Evolutionary conservation across 2,113 vertebrate genomes (phyloP).

Genomic region (Crypturellus undulatus): DNA sequence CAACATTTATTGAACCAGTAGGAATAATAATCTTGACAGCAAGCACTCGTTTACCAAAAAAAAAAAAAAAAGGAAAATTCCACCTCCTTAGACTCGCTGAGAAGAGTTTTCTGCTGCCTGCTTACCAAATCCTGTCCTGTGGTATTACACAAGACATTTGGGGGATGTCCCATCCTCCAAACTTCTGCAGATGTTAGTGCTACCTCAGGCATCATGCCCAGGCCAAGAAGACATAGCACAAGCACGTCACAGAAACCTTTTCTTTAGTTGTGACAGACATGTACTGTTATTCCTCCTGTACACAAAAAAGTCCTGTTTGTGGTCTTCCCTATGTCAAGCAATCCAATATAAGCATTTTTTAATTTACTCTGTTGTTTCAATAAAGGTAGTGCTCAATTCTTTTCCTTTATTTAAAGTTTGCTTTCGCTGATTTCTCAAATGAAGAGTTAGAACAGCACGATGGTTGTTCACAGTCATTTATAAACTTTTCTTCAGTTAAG

Average conservation of each 20-base stretch:
- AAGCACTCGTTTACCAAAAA: not conserved
- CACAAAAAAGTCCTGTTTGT: not conserved
- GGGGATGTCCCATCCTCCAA: not conserved
- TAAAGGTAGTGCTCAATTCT: not conserved
- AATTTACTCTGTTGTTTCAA: rapidly evolving
- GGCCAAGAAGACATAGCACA: not conserved
- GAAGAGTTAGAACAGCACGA: not conserved
- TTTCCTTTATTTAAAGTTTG: not conserved
- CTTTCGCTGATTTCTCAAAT: not conserved
- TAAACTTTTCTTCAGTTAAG: not conserved
- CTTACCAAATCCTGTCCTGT: not conserved
- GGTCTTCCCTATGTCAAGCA: not conserved
- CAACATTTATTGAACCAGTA: not conserved
- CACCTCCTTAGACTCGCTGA: not conserved
- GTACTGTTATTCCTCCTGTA: not conserved
- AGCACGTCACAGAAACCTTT: not conserved
- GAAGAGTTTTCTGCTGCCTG: not conserved
- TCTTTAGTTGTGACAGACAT: not conserved
- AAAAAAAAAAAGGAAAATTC: not conserved
- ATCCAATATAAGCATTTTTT: not conserved
- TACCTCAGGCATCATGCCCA: not conserved
- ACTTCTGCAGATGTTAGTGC: not conserved
- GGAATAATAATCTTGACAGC: not conserved
- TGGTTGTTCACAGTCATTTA: not conserved
- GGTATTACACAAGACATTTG: not conserved